phyloP scores from a whole-genome alignment of 2,888 invertebrate species.

The Trichacis sp. region DNA sequence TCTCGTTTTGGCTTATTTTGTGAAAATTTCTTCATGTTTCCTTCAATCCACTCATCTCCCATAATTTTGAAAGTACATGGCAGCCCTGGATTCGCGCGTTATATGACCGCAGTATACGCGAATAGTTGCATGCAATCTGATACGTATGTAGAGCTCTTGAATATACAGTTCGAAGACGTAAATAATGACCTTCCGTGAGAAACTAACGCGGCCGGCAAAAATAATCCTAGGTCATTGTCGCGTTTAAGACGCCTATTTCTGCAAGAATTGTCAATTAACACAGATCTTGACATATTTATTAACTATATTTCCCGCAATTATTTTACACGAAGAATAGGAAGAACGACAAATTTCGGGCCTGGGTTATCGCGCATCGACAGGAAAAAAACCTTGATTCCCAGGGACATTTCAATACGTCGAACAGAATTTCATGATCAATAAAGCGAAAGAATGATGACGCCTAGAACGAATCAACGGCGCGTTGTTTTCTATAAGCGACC shows the following conservation, averaged over 20 bases:
- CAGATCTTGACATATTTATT: too few species aligned
- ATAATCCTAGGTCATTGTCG: slow-evolving; percentile 39
- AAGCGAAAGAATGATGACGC: slow-evolving; percentile 13
- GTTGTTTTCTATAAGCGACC: slow-evolving; percentile 19
- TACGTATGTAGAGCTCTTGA: slow-evolving; percentile 21
- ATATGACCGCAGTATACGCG: slow-evolving; percentile 16
- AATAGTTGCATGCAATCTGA: slow-evolving; percentile 35
- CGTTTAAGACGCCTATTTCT: slow-evolving; percentile 20
- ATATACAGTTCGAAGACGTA: slow-evolving; percentile 33
- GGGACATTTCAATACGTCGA: not conserved
- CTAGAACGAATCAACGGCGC: slow-evolving; percentile 14
- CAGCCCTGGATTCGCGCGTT: slow-evolving; percentile 28
- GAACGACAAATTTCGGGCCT: not conserved
- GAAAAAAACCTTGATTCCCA: not conserved
- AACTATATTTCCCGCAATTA: not conserved
- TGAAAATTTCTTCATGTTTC: too few species aligned
- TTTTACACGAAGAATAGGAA: not conserved
- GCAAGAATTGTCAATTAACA: not conserved
- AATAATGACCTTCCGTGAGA: slow-evolving; percentile 40
- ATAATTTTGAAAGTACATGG: slow-evolving; percentile 23
- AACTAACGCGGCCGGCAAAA: slow-evolving; percentile 31
- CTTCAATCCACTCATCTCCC: too few species aligned
- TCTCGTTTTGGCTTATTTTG: too few species aligned
- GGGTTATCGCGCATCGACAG: not conserved
- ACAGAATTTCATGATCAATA: slow-evolving; percentile 1